These are phyloP conservation scores for Sebastes schlegelii DNA, from an alignment of 2,113 vertebrate species.

Conservation along the genomic window DNA sequence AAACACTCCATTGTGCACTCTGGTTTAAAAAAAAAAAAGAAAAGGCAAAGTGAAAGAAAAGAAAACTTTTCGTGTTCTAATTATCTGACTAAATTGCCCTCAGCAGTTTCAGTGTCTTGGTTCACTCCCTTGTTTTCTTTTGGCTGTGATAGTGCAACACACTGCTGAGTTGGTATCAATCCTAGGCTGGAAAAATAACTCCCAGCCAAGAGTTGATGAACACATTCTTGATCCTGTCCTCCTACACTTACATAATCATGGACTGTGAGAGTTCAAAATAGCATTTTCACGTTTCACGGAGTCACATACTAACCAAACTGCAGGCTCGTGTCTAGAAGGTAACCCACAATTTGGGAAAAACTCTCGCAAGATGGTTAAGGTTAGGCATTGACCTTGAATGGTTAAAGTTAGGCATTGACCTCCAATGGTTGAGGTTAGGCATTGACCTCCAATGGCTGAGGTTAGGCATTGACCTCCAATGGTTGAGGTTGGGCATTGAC, in stretches of 20 bases:
- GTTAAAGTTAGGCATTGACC: no score
- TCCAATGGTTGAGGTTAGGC: no score
- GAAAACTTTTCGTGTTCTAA: not conserved
- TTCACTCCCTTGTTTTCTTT: constrained; percentile 46
- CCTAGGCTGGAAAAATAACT: constrained; percentile 36
- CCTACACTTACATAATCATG: constrained; percentile 10
- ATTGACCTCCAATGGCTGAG: no score
- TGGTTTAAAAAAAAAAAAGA: not conserved
- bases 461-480: no score
- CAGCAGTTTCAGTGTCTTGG: not conserved
- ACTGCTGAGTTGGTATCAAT: constrained; percentile 47
- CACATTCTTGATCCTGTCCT: constrained; percentile 31
- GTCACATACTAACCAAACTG: no score
- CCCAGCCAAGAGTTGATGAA: constrained; percentile 27
- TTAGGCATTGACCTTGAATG: no score
- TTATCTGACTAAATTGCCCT: constrained; percentile 14
- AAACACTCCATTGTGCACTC: not conserved
- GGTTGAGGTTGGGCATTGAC: no score
- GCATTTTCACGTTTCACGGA: not conserved
- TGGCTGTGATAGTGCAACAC: not conserved
- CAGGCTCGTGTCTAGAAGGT: no score
- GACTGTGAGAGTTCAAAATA: not conserved
- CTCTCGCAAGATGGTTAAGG: no score
- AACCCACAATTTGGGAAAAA: no score
- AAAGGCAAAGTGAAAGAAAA: not conserved